These are phyloP conservation scores for Rhinophrynus dorsalis DNA, from an alignment of 2,797 vertebrate species.

Conservation along the genomic window DNA sequence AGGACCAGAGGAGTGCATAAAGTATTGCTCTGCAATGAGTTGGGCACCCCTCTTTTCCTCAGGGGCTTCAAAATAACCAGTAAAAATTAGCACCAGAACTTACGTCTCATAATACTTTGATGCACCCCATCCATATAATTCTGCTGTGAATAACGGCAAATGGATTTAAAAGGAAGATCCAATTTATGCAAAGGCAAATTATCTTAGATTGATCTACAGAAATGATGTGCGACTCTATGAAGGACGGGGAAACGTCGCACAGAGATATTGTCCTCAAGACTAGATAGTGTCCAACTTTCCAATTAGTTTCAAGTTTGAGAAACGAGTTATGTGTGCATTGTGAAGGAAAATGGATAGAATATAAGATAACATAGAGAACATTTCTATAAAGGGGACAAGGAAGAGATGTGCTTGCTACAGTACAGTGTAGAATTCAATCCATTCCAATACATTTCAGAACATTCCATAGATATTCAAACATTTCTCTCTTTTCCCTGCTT, in stretches of 20 bases:
- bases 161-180: background rate
- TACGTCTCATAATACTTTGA: background rate
- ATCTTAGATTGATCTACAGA: conserved; percentile 29
- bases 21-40: too few species aligned
- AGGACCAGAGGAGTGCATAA: too few species aligned
- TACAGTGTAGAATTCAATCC: conserved; percentile 21
- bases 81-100: conserved; percentile 15
- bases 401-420: conserved; percentile 7
- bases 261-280: conserved; percentile 12
- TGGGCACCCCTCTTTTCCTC: too few species aligned
- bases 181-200: conserved; percentile 1
- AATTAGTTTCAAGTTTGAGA: conserved; percentile 40
- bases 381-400: conserved; percentile 9
- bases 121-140: too few species aligned
- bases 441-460: too few species aligned
- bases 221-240: conserved; percentile 14
- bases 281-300: conserved; percentile 14
- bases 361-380: conserved; percentile 20
- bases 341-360: conserved; percentile 5
- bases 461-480: background rate
- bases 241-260: background rate
- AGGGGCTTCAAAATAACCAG: conserved; percentile 8
- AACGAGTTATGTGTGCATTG: background rate
- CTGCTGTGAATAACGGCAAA: background rate
- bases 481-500: background rate